A percentile compares a stretch with the other conserved stretches of the same genome.
Conservation (phyloP, 2,797 vertebrate genomes). For the Hylomyscus alleni region DNA sequence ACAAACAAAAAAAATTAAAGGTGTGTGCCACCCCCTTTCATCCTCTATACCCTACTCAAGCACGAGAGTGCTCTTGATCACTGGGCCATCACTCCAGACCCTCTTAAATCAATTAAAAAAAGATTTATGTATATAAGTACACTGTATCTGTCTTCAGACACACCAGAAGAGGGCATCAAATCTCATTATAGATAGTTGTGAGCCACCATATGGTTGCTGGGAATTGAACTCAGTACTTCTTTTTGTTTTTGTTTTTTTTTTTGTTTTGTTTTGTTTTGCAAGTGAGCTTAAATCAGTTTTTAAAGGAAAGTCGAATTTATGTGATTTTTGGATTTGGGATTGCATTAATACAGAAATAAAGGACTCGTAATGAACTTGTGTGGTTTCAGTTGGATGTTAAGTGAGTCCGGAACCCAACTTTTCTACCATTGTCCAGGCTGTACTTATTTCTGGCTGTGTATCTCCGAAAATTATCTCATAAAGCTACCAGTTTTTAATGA, state of each 20-base stretch:
- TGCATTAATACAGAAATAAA: background rate
- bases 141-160: too few relatives aligned
- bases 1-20: background rate
- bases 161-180: too few relatives aligned
- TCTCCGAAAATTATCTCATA: background rate
- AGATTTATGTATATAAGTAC: too few relatives aligned
- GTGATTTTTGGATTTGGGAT: background rate
- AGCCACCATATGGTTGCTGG: too few relatives aligned
- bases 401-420: background rate
- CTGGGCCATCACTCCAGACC: background rate
- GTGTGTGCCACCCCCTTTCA: background rate
- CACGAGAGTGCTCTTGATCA: background rate
- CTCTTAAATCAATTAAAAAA: background rate
- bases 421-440: background rate
- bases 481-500: background rate
- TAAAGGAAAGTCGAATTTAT: background rate
- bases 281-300: slow-evolving; percentile 25
- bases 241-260: too few relatives aligned
- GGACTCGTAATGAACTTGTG: background rate
- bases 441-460: background rate
- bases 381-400: background rate
- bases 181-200: too few relatives aligned
- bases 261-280: too few relatives aligned
- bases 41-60: background rate
- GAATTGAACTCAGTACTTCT: too few relatives aligned